phyloP scores from a whole-genome alignment of 2,888 invertebrate species.

The Pycnomerus fuliginosus region DNA sequence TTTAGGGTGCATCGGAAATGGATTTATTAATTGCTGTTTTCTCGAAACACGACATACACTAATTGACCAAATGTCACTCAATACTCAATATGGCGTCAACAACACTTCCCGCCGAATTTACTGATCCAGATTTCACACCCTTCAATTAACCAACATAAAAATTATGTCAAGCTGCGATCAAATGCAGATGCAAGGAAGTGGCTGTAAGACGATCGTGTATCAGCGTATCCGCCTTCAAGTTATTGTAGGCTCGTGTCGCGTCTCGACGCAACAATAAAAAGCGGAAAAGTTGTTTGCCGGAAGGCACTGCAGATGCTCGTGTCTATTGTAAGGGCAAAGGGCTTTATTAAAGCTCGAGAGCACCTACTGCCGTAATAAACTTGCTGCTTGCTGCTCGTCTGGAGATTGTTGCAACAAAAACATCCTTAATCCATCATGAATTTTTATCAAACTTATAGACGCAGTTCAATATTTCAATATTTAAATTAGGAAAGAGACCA shows the following conservation, averaged over 20 bases:
- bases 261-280: slow-evolving; percentile 25
- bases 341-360: slow-evolving; percentile 16
- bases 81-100: slow-evolving; percentile 2
- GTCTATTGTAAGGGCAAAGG: slow-evolving; percentile 18
- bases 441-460: not conserved
- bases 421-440: not conserved
- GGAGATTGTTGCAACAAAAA: no score
- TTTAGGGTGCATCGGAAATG: slow-evolving; percentile 30
- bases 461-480: not conserved
- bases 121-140: not conserved
- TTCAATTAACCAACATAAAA: no score
- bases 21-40: slow-evolving; percentile 27
- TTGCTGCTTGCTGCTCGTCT: no score
- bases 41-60: not conserved
- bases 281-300: slow-evolving; percentile 33
- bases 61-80: slow-evolving; percentile 17
- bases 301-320: slow-evolving; percentile 37
- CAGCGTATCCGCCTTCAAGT: slow-evolving; percentile 21
- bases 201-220: slow-evolving; percentile 22
- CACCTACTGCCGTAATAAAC: slow-evolving; percentile 14
- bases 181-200: slow-evolving; percentile 24
- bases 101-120: not conserved
- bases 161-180: no score
- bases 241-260: slow-evolving; percentile 24
- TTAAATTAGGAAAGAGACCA: slow-evolving; percentile 1